These are phyloP conservation scores for Apamea monoglypha DNA, from an alignment of 2,888 invertebrate species.

Conservation along the genomic window DNA sequence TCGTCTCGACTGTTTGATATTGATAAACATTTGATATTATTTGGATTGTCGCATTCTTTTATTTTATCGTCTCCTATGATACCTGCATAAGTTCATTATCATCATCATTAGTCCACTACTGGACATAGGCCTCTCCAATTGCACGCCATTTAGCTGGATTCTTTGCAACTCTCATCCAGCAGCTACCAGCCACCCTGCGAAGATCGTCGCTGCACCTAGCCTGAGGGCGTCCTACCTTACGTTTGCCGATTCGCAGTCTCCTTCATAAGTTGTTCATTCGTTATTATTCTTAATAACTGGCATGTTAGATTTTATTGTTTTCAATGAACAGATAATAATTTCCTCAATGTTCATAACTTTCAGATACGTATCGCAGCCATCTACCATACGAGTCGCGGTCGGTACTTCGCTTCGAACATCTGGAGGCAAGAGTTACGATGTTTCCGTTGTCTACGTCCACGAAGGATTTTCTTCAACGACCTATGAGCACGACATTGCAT, in stretches of 20 bases:
- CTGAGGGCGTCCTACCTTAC: background rate
- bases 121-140: background rate
- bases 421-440: slow-evolving; percentile 79
- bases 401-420: slow-evolving; percentile 78
- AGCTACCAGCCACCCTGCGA: background rate
- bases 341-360: slow-evolving; percentile 49
- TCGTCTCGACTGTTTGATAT: background rate
- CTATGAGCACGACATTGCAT: slow-evolving; percentile 82
- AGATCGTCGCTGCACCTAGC: background rate
- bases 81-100: background rate
- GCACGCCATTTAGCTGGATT: background rate
- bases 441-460: slow-evolving; percentile 76
- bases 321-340: background rate
- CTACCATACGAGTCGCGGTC: slow-evolving; percentile 75
- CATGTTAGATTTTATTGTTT: background rate
- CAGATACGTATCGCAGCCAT: slow-evolving; percentile 75
- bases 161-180: background rate
- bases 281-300: background rate
- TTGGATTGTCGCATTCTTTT: background rate
- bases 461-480: slow-evolving; percentile 75
- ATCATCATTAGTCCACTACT: background rate
- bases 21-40: background rate
- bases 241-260: background rate
- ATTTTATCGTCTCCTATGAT: background rate
- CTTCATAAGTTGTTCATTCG: background rate